Conservation (phyloP, 2,888 invertebrate genomes). For the Leucophenga montana region DNA sequence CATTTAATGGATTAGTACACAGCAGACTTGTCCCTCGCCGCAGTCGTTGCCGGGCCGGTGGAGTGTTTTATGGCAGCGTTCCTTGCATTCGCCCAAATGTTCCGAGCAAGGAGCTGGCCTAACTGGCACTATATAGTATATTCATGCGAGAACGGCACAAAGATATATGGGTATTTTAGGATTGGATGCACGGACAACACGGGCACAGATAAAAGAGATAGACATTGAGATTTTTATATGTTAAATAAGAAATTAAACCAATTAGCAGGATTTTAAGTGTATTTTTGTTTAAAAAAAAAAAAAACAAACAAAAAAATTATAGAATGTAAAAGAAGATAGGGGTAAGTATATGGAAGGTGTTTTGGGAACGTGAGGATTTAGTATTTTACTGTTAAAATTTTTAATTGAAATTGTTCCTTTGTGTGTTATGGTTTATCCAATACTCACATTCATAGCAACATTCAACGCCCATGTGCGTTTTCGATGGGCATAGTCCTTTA, state of each 20-base stretch:
- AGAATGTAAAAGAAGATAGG: background rate
- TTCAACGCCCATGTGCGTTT: slow-evolving; percentile 65
- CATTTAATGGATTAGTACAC: slow-evolving; percentile 60
- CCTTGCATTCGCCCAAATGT: slow-evolving; percentile 68
- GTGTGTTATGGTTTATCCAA: background rate
- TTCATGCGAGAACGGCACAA: slow-evolving; percentile 4
- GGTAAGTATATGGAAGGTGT: slow-evolving; percentile 1
- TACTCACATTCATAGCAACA: slow-evolving; percentile 72
- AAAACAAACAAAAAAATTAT: slow-evolving; percentile 26
- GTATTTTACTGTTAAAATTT: slow-evolving; percentile 35
- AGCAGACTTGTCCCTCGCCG: slow-evolving; percentile 66
- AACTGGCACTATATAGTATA: slow-evolving; percentile 60
- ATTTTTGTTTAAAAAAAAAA: slow-evolving; percentile 14
- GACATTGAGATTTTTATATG: background rate
- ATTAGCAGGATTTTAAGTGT: slow-evolving; percentile 9
- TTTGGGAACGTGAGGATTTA: slow-evolving; percentile 13
- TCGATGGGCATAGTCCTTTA: slow-evolving; percentile 68
- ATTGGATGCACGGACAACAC: slow-evolving; percentile 26
- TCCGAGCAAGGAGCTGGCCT: slow-evolving; percentile 69
- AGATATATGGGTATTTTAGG: slow-evolving; percentile 29
- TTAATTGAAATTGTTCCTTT: slow-evolving; percentile 7
- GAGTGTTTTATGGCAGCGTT: slow-evolving; percentile 58
- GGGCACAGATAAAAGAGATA: slow-evolving; percentile 29
- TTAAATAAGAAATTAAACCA: slow-evolving; percentile 10
- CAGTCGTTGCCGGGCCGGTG: slow-evolving; percentile 69